phyloP scores from a whole-genome alignment of 2,113 vertebrate species.

The Sakesphorus luctuosus region DNA sequence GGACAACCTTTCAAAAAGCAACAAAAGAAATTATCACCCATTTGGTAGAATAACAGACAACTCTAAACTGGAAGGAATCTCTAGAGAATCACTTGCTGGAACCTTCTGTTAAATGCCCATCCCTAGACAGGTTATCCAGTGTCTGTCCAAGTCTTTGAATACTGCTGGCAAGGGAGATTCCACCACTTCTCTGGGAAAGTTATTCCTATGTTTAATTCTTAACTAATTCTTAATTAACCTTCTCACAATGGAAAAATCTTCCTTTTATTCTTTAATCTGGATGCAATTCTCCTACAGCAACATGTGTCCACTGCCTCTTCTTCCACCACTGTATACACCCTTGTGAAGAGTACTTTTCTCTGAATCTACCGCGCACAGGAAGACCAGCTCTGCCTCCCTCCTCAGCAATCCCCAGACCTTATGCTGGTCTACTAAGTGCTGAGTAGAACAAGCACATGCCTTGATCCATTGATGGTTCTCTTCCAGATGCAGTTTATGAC shows the following conservation, averaged over 20 bases:
- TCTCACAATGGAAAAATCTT: not conserved
- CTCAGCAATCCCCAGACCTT: not conserved
- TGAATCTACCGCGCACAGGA: not conserved
- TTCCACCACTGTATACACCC: not conserved
- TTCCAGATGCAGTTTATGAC: not conserved
- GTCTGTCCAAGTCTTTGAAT: not conserved
- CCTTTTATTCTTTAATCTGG: not conserved
- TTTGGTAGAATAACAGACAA: not conserved
- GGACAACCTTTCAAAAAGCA: not conserved
- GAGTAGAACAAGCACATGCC: not conserved
- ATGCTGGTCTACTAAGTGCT: not conserved
- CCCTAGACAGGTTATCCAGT: not conserved
- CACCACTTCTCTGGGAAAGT: not conserved
- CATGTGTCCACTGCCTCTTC: not conserved
- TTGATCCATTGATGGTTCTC: not conserved
- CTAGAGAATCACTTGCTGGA: not conserved
- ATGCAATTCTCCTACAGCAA: not conserved
- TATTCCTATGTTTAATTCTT: not conserved
- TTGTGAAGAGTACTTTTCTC: not conserved
- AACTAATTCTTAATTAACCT: not conserved
- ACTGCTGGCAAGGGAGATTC: not conserved
- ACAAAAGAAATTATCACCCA: not conserved
- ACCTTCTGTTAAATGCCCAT: not conserved
- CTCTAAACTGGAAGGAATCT: not conserved
- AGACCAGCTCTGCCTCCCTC: not conserved